Percentiles rank a stretch among this genome's conserved stretches.
These are phyloP conservation scores for Campylomormyrus numenius DNA, from an alignment of 2,113 vertebrate genomes.

Conservation along the genomic window DNA sequence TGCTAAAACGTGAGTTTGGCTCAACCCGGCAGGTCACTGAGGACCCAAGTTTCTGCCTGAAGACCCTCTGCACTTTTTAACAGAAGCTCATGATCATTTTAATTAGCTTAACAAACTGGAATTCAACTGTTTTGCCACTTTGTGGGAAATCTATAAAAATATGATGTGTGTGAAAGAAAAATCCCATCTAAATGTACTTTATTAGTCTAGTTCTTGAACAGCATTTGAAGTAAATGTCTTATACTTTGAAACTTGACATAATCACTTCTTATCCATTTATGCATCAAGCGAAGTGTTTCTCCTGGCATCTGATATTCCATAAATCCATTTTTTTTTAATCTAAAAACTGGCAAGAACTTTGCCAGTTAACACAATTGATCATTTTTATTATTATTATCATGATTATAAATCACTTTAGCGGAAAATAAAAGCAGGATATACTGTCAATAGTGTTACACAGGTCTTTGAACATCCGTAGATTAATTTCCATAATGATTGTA, in stretches of 20 bases:
- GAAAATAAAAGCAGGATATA: not conserved
- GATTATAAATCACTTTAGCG: not conserved
- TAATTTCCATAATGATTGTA: not conserved
- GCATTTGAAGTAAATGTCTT: conserved; percentile 1
- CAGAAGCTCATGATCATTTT: not conserved
- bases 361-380: not conserved
- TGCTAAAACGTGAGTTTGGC: not conserved
- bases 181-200: not conserved
- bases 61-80: not conserved
- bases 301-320: not conserved
- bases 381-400: not conserved
- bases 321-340: not conserved
- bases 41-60: not conserved
- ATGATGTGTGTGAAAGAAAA: not conserved
- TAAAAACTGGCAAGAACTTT: not conserved
- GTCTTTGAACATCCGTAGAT: not conserved
- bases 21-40: not conserved
- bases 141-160: not conserved
- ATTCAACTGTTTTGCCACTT: not conserved
- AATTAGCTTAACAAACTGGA: not conserved
- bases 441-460: not conserved
- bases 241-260: not conserved
- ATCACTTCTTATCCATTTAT: conserved; percentile 1
- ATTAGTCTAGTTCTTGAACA: not conserved
- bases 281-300: not conserved